These are phyloP conservation scores for Origma solitaria DNA, from an alignment of 2,113 vertebrate species.

Conservation along the genomic window DNA sequence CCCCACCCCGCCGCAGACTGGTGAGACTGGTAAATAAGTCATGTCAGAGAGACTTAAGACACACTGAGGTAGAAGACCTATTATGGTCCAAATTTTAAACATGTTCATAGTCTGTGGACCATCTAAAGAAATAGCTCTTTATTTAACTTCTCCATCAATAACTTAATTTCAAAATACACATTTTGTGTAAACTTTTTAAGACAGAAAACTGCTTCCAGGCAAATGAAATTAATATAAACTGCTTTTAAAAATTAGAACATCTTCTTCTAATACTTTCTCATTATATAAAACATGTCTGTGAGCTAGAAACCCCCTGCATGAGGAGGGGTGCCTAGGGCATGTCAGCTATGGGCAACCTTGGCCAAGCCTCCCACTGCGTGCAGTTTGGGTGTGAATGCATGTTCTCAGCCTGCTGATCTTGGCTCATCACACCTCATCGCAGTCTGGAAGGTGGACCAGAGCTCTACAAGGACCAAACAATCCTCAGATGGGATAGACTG, in stretches of 20 bases:
- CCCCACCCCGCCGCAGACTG: no score
- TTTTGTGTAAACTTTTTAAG: not conserved
- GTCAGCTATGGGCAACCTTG: not conserved
- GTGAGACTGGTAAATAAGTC: not conserved
- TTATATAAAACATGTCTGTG: not conserved
- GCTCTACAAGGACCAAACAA: not conserved
- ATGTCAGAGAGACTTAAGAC: not conserved
- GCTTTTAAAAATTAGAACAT: not conserved
- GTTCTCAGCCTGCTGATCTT: not conserved
- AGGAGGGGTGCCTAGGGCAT: not conserved
- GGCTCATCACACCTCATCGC: not conserved
- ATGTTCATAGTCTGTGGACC: not conserved
- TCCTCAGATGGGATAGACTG: no score
- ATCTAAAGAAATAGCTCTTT: not conserved
- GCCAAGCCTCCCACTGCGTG: fast-evolving
- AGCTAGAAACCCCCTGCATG: not conserved
- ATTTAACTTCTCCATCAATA: not conserved
- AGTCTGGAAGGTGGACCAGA: not conserved
- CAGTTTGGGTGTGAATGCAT: not conserved
- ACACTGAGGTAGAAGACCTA: not conserved
- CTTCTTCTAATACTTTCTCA: not conserved
- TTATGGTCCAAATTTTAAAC: not conserved
- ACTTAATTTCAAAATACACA: not conserved
- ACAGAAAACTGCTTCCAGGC: not conserved
- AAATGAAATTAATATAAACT: not conserved